Percentiles rank a stretch among this genome's conserved stretches.
phyloP scores from a whole-genome alignment of 2,113 vertebrate genomes.

The Poecilia latipinna region DNA sequence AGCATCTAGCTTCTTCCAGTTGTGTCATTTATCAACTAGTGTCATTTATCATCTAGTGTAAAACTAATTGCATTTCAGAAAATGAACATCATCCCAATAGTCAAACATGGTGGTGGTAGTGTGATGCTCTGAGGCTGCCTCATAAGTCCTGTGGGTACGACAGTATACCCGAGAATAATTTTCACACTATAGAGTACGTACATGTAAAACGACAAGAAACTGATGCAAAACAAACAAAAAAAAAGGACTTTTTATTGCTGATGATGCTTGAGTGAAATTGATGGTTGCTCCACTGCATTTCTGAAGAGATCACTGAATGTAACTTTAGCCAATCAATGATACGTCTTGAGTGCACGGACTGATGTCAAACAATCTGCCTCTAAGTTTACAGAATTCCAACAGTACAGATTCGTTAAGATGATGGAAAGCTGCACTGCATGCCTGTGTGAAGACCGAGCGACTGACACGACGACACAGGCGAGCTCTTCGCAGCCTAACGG shows the following conservation, averaged over 20 bases:
- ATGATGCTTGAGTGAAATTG: background rate
- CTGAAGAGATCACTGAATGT: background rate
- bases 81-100: background rate
- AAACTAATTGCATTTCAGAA: background rate
- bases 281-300: background rate
- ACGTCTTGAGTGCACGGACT: background rate
- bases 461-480: constrained; percentile 1
- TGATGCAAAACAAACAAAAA: background rate
- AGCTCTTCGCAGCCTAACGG: background rate
- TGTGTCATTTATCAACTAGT: background rate
- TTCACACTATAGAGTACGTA: background rate
- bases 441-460: background rate
- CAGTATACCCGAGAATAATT: background rate
- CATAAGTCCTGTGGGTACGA: background rate
- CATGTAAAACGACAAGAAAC: background rate
- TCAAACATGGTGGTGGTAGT: too few species aligned
- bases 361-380: background rate
- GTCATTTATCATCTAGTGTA: background rate
- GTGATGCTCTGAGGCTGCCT: background rate
- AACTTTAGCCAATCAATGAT: background rate
- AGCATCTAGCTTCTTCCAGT: background rate
- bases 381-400: background rate
- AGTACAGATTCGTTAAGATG: background rate
- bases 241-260: background rate
- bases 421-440: background rate